Evolutionary conservation across 2,797 vertebrate genomes (phyloP).

Genomic region (Sebastolobus altivelis): DNA sequence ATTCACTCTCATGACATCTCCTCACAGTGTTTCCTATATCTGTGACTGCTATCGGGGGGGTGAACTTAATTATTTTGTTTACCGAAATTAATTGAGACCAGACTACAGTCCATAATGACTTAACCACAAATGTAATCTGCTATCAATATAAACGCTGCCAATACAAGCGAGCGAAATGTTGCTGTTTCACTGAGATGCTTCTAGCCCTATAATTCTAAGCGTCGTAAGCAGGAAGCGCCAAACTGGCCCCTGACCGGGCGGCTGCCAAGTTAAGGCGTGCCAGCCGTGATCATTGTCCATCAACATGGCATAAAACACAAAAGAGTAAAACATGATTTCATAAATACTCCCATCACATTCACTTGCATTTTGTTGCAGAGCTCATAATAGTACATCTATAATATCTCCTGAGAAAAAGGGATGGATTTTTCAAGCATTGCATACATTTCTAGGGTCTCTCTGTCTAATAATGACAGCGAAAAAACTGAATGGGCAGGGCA

Average conservation of each 20-base stretch:
- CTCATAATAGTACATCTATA: slow-evolving; percentile 85
- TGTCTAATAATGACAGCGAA: slow-evolving; percentile 80
- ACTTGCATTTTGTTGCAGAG: slow-evolving; percentile 86
- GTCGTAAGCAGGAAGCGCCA: slow-evolving; percentile 75
- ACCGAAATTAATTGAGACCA: slow-evolving; percentile 68
- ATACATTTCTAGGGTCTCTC: slow-evolving; percentile 84
- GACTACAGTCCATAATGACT: slow-evolving; percentile 62
- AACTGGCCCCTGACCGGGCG: slow-evolving; percentile 65
- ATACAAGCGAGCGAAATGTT: slow-evolving; percentile 66
- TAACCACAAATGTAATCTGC: slow-evolving; percentile 69
- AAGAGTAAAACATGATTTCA: slow-evolving; percentile 78
- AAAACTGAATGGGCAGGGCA: slow-evolving; percentile 78
- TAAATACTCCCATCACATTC: slow-evolving; percentile 84
- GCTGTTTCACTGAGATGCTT: slow-evolving; percentile 75
- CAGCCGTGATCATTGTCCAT: slow-evolving; percentile 73
- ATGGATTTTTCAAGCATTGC: slow-evolving; percentile 86
- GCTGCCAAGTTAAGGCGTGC: slow-evolving; percentile 43
- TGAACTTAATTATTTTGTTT: slow-evolving; percentile 63
- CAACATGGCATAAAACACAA: slow-evolving; percentile 73
- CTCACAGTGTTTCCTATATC: slow-evolving; percentile 78
- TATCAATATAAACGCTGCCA: slow-evolving; percentile 65
- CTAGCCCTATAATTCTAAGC: slow-evolving; percentile 80
- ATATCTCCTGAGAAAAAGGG: slow-evolving; percentile 89
- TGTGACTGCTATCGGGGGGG: slow-evolving; percentile 66
- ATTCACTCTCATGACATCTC: slow-evolving; percentile 73